Base-by-base conservation (phyloP, 2,113 vertebrate genomes). In the Azemiops feae region DNA sequence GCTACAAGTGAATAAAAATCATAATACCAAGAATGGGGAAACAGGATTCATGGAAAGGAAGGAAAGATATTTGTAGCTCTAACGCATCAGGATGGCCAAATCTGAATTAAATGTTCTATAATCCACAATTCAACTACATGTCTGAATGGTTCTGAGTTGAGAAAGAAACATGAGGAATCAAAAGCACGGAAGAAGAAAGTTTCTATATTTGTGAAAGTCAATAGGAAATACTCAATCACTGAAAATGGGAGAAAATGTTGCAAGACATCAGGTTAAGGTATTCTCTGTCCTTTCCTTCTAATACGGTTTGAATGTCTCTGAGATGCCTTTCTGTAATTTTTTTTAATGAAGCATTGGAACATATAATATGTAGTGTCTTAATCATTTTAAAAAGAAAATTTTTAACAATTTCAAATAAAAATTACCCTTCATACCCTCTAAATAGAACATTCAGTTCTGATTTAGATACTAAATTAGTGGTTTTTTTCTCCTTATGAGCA, bases 401-500 rank as follows among this genome's bases (percentile, higher is more conserved):
- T 91, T 94, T 94, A 92, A 39, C 60, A 27, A 92, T 95, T 93
- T 10, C 94, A 55, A 0, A 34, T 89, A 74, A 88, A 54, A 93
- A 93, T 54, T 34, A 39, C 3, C 87, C 60, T 93, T 89, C 91
- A 45, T 93, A 92, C 58, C 69, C 88, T 86, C 25, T 30, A 43
- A 92, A 58, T 45, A 93, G 25, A 88, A 74, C 27, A 90, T 92
- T 30, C 52, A 91, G 50, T 88, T 89, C 30, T 54, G 16, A 91
- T 85, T 87, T 92, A 60, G 93, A 43, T 94, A 60, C 91, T 93
- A 88, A 64, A 34, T 92, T 93, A 58, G n/a, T 92, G 5, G 47
- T 92, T 93, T 92, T 47, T 43, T 85, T 95, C 92, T 74, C n/a
- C 43, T 4, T 89, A 43, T 92, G 91, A 93, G 86, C 85, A 94